These are phyloP conservation scores for Oxyura jamaicensis DNA, from an alignment of 2,113 vertebrate species.

Conservation along the genomic window DNA sequence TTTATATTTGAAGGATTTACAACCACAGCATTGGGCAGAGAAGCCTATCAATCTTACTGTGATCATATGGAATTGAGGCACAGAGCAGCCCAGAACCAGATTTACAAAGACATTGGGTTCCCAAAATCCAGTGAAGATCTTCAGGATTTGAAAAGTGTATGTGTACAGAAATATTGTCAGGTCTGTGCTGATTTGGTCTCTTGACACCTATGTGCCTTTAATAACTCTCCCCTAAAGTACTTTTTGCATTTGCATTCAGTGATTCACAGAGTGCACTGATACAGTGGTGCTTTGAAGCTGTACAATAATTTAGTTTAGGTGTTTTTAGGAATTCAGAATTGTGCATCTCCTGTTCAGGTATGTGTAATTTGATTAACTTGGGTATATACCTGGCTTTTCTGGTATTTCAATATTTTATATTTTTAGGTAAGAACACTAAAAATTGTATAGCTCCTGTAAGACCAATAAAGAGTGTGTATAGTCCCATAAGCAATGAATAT, in stretches of 20 bases:
- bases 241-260: not conserved
- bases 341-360: not conserved
- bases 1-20: not conserved
- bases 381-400: not conserved
- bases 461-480: not conserved
- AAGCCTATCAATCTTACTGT: not conserved
- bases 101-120: not conserved
- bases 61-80: not conserved
- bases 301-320: not conserved
- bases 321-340: not conserved
- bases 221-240: fast-evolving
- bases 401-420: not conserved
- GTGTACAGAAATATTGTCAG: not conserved
- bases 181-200: not conserved
- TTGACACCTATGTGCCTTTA: not conserved
- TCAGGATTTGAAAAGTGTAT: not conserved
- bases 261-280: not conserved
- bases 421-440: not conserved
- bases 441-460: not conserved
- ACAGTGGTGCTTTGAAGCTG: not conserved
- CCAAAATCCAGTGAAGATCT: not conserved
- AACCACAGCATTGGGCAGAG: not conserved
- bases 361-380: not conserved
- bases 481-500: not conserved
- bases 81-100: not conserved